Evolutionary conservation across 2,113 vertebrate species (phyloP), one percentile per base, ranked within the genome.

Genomic region (Malurus cyaneus): DNA sequence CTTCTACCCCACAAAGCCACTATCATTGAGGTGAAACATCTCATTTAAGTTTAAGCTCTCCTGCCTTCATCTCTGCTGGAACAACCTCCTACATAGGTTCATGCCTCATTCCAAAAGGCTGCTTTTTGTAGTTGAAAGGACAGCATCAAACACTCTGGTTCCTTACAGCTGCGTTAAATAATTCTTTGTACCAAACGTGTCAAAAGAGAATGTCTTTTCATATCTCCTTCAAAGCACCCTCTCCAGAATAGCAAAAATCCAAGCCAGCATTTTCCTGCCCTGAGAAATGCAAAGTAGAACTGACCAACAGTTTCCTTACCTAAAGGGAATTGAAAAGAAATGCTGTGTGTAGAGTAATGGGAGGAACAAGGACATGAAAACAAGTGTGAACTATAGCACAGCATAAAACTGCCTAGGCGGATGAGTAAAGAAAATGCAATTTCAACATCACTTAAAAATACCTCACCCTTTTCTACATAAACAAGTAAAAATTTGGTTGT

Each of bases 201-300:
- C 87, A 92, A 96, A 94, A 93, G 67, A 77, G 31, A 73, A 62
- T 0, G 0, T 62, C 47, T 92, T 91, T 88, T 93, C 74, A 36
- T 26, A 91, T 80, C 60, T 71, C 69, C 66, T 91, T 93, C 93
- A 96, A 95, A 94, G 79, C 46, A 81, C 61, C 41, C 69, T 77
- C 74, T 76, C 66, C 31, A 61, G 52, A 91, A 41, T 31, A 79
- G 56, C 32, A 89, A 86, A 93, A 93, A 77, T n/a, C 59, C 64
- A 82, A 85, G 46, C 32, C 50, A 74, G 52, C 32, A 31, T 54
- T 88, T 80, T 78, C 71, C 73, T 53, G 14, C 60, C 53, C 52
- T 18, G 8, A 93, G 74, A 92, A 93, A 78, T 8, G 19, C 44
- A 77, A 95, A 95, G 50, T 4, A 80, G 60, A 96, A 47, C 17